Evolutionary conservation across 2,797 vertebrate genomes (phyloP).

Genomic region (Fistularia commersonii): DNA sequence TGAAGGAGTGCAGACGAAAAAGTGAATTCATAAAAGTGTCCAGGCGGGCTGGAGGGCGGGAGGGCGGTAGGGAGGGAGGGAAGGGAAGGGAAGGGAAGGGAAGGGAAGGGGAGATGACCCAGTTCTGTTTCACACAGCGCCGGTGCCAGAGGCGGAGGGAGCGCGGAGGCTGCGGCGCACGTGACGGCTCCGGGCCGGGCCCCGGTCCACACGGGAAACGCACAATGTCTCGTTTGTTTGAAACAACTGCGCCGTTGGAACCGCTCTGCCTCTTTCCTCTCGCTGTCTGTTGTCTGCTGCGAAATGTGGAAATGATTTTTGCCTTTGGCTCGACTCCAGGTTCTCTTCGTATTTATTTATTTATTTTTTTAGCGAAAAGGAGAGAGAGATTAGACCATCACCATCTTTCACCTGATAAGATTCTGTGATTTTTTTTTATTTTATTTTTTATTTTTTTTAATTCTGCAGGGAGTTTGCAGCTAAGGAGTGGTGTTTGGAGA

Average conservation of each 20-base stretch:
- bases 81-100: conserved; percentile 41
- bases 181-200: conserved; percentile 69
- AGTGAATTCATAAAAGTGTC: too few relatives aligned
- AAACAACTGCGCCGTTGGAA: conserved; percentile 70
- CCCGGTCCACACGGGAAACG: conserved; percentile 67
- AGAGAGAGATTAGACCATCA: too few relatives aligned
- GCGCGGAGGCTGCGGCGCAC: conserved; percentile 60
- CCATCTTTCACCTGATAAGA: conserved; percentile 48
- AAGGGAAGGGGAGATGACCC: conserved; percentile 65
- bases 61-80: conserved; percentile 37
- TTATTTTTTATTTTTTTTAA: too few relatives aligned
- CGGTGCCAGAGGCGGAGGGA: conserved; percentile 63
- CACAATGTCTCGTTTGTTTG: conserved; percentile 77
- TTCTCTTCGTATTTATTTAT: conserved; percentile 52
- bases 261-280: conserved; percentile 68
- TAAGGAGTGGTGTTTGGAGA: conserved; percentile 42
- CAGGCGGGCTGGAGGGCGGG: conserved; percentile 11
- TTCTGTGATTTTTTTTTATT: conserved; percentile 33
- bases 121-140: conserved; percentile 69
- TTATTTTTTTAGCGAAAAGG: too few relatives aligned
- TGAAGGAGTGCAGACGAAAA: too few relatives aligned
- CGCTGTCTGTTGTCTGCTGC: conserved; percentile 76
- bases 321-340: conserved; percentile 71
- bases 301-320: conserved; percentile 86
- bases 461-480: conserved; percentile 33